phyloP scores from a whole-genome alignment of 2,888 invertebrate genomes.

The Drosophila maculinotata region DNA sequence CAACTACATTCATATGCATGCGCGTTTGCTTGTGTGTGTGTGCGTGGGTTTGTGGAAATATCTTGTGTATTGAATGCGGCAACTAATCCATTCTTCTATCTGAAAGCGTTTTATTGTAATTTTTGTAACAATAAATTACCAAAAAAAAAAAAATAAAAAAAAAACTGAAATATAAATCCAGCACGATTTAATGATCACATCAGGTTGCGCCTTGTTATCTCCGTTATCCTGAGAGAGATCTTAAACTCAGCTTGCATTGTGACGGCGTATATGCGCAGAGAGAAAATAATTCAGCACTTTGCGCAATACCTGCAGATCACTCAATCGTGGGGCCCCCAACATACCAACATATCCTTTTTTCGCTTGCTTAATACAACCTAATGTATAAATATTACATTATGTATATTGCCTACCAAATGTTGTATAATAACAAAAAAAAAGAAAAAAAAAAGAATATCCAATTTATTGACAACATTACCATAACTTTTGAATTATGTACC shows the following conservation, averaged over 20 bases:
- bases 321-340: constrained; percentile 15
- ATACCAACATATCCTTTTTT: constrained; percentile 25
- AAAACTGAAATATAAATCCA: constrained; percentile 16
- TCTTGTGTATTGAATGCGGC: constrained; percentile 52
- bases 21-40: constrained; percentile 30
- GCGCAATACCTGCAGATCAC: constrained; percentile 46
- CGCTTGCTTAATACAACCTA: constrained; percentile 61
- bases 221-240: constrained; percentile 1
- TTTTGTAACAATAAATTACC: constrained; percentile 53
- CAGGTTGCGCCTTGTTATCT: constrained; percentile 22
- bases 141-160: constrained; percentile 18
- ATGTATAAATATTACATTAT: constrained; percentile 28
- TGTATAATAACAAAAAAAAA: constrained; percentile 54
- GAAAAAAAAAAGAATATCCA: constrained; percentile 61
- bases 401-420: constrained; percentile 53
- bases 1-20: constrained; percentile 42
- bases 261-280: constrained; percentile 9
- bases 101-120: constrained; percentile 63
- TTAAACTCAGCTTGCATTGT: constrained; percentile 1
- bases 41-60: constrained; percentile 46
- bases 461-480: constrained; percentile 72
- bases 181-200: constrained; percentile 48
- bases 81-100: constrained; percentile 50
- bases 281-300: constrained; percentile 9
- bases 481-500: constrained; percentile 61